These are phyloP conservation scores for Umimayanthus kanabou DNA, from an alignment of 92 coral and sea anemone genomes.

Conservation along the genomic window DNA sequence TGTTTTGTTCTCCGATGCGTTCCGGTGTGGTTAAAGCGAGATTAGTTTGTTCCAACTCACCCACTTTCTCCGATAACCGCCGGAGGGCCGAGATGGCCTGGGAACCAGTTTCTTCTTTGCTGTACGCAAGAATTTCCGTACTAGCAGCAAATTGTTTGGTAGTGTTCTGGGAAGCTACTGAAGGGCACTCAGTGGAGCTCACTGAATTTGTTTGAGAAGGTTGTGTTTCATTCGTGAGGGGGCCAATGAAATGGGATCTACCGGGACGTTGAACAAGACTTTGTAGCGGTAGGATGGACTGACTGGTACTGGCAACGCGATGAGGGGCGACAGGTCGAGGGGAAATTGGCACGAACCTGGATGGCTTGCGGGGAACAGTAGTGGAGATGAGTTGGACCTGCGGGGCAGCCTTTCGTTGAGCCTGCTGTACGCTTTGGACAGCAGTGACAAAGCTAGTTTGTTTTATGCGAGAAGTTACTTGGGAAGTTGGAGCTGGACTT, in stretches of 20 bases:
- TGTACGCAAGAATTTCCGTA: background rate
- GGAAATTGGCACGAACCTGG: constrained; percentile 2
- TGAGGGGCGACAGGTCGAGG: background rate
- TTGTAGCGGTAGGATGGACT: background rate
- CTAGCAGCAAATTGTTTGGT: background rate
- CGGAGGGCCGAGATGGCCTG: constrained; percentile 73
- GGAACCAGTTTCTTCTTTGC: constrained; percentile 57
- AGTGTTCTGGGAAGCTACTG: constrained; percentile 1
- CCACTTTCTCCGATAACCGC: constrained; percentile 65
- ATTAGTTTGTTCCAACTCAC: constrained; percentile 1
- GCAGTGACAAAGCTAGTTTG: background rate
- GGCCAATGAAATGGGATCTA: background rate
- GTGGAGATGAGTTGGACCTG: constrained; percentile 28
- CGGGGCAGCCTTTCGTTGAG: background rate
- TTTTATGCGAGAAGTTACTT: background rate
- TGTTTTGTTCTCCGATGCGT: background rate
- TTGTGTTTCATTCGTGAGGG: background rate
- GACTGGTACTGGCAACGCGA: background rate
- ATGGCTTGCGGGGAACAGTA: background rate
- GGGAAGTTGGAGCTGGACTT: background rate
- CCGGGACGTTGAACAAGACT: background rate
- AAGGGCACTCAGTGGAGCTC: background rate
- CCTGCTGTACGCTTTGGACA: background rate
- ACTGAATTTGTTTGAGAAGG: background rate
- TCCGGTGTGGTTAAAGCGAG: background rate